These are phyloP conservation scores for Ceyx melanurus DNA, from an alignment of 2,113 vertebrate genomes.

Conservation along the genomic window DNA sequence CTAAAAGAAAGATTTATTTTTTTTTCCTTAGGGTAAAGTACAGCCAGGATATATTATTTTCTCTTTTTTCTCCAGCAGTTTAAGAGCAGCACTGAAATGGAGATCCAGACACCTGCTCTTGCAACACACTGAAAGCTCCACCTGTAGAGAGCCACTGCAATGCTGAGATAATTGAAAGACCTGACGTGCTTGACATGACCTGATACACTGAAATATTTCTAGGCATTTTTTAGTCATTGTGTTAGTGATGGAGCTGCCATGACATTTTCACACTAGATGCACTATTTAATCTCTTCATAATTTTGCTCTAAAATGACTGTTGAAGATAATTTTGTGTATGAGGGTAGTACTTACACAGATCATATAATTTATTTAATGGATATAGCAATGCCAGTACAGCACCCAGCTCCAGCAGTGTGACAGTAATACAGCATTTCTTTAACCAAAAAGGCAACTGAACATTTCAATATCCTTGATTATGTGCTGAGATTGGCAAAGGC, in stretches of 20 bases:
- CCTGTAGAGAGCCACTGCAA: background rate
- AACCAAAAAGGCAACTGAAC: background rate
- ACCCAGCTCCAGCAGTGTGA: background rate
- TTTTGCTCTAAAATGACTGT: background rate
- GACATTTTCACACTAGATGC: background rate
- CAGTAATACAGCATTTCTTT: background rate
- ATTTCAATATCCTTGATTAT: background rate
- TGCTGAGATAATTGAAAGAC: conserved; percentile 25
- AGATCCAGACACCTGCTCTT: background rate
- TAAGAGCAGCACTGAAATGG: background rate
- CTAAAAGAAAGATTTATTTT: background rate
- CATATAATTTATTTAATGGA: background rate
- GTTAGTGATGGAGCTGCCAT: background rate
- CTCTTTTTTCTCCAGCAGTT: background rate
- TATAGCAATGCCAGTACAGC: background rate
- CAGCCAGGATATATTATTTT: background rate
- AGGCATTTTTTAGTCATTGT: background rate
- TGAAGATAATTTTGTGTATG: background rate
- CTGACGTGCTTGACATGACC: background rate
- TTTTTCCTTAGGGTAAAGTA: background rate
- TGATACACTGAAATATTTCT: background rate
- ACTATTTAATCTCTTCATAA: background rate
- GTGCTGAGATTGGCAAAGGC: background rate
- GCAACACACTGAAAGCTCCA: background rate
- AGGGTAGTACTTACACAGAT: background rate